Base-by-base conservation (phyloP, 2,797 vertebrate species). In the Crocidura indochinensis region DNA sequence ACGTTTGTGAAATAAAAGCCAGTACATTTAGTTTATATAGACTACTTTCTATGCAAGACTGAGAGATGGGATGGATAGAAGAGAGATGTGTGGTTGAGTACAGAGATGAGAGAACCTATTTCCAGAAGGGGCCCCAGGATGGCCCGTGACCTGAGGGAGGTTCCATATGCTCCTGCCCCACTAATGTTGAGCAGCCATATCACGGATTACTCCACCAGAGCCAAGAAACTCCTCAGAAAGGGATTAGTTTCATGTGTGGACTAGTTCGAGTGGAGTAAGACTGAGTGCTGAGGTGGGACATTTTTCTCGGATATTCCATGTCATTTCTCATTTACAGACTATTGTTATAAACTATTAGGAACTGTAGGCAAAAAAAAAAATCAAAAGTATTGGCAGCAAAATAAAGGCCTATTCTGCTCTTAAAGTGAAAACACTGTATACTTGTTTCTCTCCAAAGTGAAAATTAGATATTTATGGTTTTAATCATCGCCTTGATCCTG, bases 1-100 rank as follows among this genome's bases (percentile, higher is more conserved):
- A 88, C 87, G 93, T 96, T 95, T 94, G 76, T 94, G 95, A 96
- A 84, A 94, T 91, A 91, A 82, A 93, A 95, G 91, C 95, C 94
- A 94, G 91, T 92, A 81, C 80, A 89, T 96, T 93, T 91, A 62
- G 88, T 94, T 93, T 94, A 76, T 92, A 85, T 80, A 91, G 94
- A 93, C 91, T 87, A 93, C 90, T 93, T 96, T 95, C 95, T 96
- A 95, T 95, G 96, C 96, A 96, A 94, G 95, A 83, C 91, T 82
- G 64, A 92, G 89, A 88, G 88, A 75, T 19, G 84, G 78, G 82
- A 27, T 76, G 87, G 47, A 75, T 53, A 79, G 51, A 67, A 73
- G 84, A 91, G 56, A 15, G 19, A 4, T 2, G 10, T 67, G 7
- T 19, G 2, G 49, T 38, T 51, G 84, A 84, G 73, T 46, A 65